Evolutionary conservation across 2,888 invertebrate genomes (phyloP).

Genomic region (Oasisia sp.): DNA sequence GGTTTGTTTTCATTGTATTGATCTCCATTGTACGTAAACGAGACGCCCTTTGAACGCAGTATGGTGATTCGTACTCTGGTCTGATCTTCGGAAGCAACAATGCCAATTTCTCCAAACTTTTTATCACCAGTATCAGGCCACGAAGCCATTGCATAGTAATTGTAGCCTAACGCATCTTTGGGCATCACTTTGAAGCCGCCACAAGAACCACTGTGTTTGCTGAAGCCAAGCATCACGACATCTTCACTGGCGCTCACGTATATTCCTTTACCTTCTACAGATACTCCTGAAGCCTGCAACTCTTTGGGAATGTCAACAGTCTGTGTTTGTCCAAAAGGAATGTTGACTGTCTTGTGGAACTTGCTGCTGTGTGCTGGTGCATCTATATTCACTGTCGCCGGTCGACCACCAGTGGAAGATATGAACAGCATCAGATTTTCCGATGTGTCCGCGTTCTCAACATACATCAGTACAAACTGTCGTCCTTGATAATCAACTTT

Average conservation of each 20-base stretch:
- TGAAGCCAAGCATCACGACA: not conserved
- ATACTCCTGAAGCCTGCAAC: not conserved
- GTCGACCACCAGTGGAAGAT: slow-evolving; percentile 6
- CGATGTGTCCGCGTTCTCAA: not conserved
- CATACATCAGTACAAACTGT: not conserved
- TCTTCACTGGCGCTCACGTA: not conserved
- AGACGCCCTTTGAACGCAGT: not conserved
- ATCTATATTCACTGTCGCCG: not conserved
- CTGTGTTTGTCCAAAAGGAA: not conserved
- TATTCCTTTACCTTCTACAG: not conserved
- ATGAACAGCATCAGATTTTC: not conserved
- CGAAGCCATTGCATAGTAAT: not conserved
- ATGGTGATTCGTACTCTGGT: not conserved
- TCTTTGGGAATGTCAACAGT: not conserved
- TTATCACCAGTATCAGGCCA: not conserved
- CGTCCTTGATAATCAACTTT: slow-evolving; percentile 11
- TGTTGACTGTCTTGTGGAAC: not conserved
- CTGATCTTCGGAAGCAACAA: not conserved
- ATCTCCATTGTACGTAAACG: not conserved
- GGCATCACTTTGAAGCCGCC: not conserved
- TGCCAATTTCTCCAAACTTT: not conserved
- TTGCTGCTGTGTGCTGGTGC: not conserved
- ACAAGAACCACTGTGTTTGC: not conserved
- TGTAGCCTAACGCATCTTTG: not conserved
- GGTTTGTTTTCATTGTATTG: not conserved